These are phyloP conservation scores for Clarias batrachus DNA, from an alignment of 2,113 vertebrate species.

Conservation along the genomic window DNA sequence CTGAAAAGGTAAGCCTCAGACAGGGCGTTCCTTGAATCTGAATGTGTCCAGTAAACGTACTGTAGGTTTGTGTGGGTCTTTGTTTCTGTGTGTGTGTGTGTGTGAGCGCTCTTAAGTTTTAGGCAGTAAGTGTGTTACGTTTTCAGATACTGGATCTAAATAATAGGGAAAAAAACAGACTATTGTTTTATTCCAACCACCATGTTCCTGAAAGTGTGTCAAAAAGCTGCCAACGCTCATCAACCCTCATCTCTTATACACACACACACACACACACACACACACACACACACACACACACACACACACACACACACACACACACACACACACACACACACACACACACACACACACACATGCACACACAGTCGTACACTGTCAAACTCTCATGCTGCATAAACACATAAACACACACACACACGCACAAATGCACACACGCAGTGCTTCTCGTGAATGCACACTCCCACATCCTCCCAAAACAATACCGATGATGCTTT, in stretches of 20 bases:
- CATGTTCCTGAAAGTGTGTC: slow-evolving; percentile 37
- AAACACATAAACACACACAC: slow-evolving; percentile 13
- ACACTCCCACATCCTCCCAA: slow-evolving; percentile 58
- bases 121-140: background rate
- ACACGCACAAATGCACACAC: slow-evolving; percentile 26
- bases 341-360: slow-evolving; percentile 23
- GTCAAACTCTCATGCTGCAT: slow-evolving; percentile 13
- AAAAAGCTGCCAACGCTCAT: slow-evolving; percentile 47
- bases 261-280: slow-evolving; percentile 22
- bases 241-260: slow-evolving; percentile 11
- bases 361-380: background rate
- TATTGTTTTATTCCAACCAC: slow-evolving; percentile 39
- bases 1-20: slow-evolving; percentile 35
- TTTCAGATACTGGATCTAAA: slow-evolving; percentile 32
- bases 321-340: background rate
- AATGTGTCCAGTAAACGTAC: slow-evolving; percentile 5
- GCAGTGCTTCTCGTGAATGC: slow-evolving; percentile 47
- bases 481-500: slow-evolving; percentile 75
- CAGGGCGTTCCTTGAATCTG: slow-evolving; percentile 23
- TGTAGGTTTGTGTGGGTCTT: slow-evolving; percentile 44
- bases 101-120: background rate
- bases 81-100: background rate
- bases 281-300: background rate
- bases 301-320: background rate
- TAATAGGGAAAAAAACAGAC: slow-evolving; percentile 13